These are phyloP conservation scores for Tachina fera DNA, from an alignment of 2,888 invertebrate genomes.

Conservation along the genomic window DNA sequence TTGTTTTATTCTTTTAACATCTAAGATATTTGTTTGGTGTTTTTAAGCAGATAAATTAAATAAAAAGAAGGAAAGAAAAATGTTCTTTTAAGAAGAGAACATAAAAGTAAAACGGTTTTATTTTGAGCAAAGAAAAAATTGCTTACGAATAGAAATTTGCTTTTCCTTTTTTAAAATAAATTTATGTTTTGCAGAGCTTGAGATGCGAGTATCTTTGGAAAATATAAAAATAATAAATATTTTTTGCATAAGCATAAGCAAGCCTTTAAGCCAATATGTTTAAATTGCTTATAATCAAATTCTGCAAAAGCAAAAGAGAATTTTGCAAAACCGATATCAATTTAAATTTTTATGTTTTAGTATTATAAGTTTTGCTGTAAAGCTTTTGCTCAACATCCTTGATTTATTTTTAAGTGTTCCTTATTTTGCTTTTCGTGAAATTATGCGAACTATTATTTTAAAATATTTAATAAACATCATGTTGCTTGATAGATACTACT, in stretches of 20 bases:
- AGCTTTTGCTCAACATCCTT: too few relatives aligned
- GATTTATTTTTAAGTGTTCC: too few relatives aligned
- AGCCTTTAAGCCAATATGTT: neutral
- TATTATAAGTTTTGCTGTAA: too few relatives aligned
- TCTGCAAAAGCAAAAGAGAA: neutral
- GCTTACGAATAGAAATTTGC: neutral
- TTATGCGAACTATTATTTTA: too few relatives aligned
- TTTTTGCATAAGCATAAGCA: too few relatives aligned
- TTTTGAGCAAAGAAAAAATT: neutral
- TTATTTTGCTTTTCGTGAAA: too few relatives aligned
- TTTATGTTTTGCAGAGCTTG: neutral
- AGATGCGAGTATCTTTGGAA: neutral
- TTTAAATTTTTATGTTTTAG: neutral
- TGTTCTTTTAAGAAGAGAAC: neutral
- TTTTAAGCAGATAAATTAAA: conserved; percentile 57
- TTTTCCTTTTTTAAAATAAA: neutral
- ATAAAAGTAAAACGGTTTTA: conserved; percentile 9
- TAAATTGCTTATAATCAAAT: neutral
- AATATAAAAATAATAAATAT: neutral
- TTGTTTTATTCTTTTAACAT: conserved; percentile 16
- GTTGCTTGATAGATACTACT: too few relatives aligned
- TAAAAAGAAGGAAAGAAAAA: conserved; percentile 20
- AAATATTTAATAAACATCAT: too few relatives aligned
- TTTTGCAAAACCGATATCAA: neutral
- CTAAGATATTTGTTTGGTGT: conserved; percentile 23